A percentile compares a stretch with the other conserved stretches of the same genome.
Conservation (phyloP, 2,888 invertebrate species). For the Megalurothrips usitatus region DNA sequence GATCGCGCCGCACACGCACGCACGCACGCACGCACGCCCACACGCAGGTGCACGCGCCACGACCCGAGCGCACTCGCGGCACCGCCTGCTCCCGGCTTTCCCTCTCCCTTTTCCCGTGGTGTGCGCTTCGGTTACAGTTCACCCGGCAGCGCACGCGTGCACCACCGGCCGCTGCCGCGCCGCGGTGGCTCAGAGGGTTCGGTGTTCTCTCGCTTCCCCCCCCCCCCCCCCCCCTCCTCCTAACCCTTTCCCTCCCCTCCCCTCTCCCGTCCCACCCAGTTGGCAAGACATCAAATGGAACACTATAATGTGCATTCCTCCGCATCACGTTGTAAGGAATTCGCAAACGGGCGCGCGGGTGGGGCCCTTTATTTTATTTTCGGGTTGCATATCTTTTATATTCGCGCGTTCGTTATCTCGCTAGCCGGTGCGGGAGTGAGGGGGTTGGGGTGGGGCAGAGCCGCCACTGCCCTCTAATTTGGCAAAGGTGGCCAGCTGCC, state of each 20-base stretch:
- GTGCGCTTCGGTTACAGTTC: slow-evolving; percentile 7
- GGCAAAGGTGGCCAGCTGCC: too few relatives aligned
- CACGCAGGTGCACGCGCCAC: too few relatives aligned
- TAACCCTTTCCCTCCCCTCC: background rate
- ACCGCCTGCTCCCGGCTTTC: background rate
- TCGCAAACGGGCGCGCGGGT: slow-evolving; percentile 13
- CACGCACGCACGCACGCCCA: too few relatives aligned
- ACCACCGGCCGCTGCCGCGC: too few relatives aligned
- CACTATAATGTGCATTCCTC: slow-evolving; percentile 21
- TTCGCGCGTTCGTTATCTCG: background rate
- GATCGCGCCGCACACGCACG: too few relatives aligned
- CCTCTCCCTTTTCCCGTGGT: background rate
- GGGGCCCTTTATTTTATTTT: background rate
- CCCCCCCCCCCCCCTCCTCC: background rate
- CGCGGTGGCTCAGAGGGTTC: background rate
- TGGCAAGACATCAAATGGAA: slow-evolving; percentile 16
- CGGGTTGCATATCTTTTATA: background rate
- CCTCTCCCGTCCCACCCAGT: background rate
- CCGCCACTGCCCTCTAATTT: too few relatives aligned
- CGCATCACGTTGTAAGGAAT: slow-evolving; percentile 4
- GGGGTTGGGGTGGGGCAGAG: background rate
- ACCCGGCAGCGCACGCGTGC: background rate
- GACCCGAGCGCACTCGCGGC: too few relatives aligned
- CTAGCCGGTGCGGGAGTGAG: background rate
- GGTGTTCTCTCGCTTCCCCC: background rate